Evolutionary conservation across 2,888 invertebrate species (phyloP).

Genomic region (Nemurella pictetii): DNA sequence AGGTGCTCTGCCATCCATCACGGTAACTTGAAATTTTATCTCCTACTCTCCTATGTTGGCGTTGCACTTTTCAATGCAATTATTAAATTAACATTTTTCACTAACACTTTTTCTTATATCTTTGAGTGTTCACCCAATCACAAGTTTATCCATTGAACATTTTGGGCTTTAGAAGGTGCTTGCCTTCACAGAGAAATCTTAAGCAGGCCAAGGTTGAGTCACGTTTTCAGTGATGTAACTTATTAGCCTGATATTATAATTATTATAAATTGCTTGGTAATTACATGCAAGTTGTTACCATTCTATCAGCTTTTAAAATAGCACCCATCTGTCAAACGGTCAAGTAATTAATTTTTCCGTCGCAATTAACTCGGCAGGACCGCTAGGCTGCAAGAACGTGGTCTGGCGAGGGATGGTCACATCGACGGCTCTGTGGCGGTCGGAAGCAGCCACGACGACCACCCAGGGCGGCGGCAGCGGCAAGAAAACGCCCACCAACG

Average conservation of each 20-base stretch:
- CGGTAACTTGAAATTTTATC: slow-evolving; percentile 39
- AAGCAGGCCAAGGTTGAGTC: neutral
- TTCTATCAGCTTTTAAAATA: too few relatives aligned
- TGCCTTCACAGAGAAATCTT: neutral
- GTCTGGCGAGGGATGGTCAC: slow-evolving; percentile 29
- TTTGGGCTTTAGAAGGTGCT: neutral
- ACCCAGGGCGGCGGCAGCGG: neutral
- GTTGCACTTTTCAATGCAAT: too few relatives aligned
- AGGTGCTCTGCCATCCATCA: slow-evolving; percentile 38
- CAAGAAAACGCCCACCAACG: slow-evolving; percentile 13
- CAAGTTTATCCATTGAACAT: neutral
- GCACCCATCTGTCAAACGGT: too few relatives aligned
- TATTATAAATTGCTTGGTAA: neutral
- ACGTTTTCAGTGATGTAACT: neutral
- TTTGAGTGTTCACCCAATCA: too few relatives aligned
- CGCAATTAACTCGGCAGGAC: neutral
- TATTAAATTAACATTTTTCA: too few relatives aligned
- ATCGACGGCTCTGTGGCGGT: neutral
- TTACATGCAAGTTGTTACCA: neutral
- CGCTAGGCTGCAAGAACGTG: neutral
- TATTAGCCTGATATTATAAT: neutral
- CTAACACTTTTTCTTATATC: too few relatives aligned
- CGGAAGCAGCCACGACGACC: slow-evolving; percentile 2
- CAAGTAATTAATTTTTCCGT: too few relatives aligned
- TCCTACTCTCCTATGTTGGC: too few relatives aligned